These are phyloP conservation scores for Ceuthmochares aereus DNA, from an alignment of 2,113 vertebrate genomes.

Conservation along the genomic window DNA sequence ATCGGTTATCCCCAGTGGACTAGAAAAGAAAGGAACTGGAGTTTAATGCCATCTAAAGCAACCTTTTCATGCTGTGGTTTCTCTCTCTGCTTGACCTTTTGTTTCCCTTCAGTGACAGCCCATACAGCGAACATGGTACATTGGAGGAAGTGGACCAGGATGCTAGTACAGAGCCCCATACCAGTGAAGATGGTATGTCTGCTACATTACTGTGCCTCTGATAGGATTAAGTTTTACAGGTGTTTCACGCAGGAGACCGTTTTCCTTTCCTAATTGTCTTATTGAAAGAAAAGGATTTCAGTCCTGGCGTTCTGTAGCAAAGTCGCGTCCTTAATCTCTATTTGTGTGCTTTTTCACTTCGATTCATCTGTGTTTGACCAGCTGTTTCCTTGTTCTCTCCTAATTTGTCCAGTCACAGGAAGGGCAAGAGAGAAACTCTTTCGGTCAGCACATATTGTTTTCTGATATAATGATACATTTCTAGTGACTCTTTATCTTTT, in stretches of 20 bases:
- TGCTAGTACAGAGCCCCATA: conserved; percentile 90
- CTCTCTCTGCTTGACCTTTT: neutral
- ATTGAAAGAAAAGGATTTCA: conserved; percentile 13
- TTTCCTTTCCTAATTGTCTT: neutral
- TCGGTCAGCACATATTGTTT: conserved; percentile 40
- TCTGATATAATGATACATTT: conserved; percentile 4
- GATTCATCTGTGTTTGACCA: conserved; percentile 50
- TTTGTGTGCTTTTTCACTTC: conserved; percentile 36
- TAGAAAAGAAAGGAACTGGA: neutral
- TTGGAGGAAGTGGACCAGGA: conserved; percentile 95
- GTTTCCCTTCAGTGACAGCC: conserved; percentile 86
- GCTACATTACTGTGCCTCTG: neutral
- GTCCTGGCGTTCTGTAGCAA: neutral
- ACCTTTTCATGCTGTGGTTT: neutral
- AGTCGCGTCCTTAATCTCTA: neutral
- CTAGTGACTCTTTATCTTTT: neutral
- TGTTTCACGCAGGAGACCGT: neutral
- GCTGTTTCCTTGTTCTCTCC: conserved; percentile 58
- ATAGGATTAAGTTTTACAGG: neutral
- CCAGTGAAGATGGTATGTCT: conserved; percentile 93
- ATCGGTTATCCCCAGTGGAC: neutral
- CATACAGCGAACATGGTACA: conserved; percentile 92
- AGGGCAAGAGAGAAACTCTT: conserved; percentile 52
- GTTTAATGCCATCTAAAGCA: neutral
- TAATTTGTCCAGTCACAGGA: conserved; percentile 42